phyloP scores from a whole-genome alignment of 1,140 invertebrate genomes.

The Lethocerus indicus region DNA sequence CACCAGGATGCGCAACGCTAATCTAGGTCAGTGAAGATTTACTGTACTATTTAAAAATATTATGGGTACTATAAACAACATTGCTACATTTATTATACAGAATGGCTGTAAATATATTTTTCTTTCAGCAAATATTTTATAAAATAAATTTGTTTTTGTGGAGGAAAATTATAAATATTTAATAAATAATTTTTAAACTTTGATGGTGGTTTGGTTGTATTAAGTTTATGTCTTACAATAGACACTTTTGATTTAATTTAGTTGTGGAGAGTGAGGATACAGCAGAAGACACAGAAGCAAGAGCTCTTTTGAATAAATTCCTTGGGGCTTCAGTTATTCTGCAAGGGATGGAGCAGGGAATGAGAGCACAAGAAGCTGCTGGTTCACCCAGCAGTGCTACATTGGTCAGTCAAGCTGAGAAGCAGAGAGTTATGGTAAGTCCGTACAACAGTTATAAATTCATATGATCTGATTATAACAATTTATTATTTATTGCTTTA shows the following conservation, averaged over 20 bases:
- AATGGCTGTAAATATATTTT: too few species aligned
- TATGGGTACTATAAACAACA: too few species aligned
- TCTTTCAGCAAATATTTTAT: too few species aligned
- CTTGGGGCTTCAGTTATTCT: constrained; percentile 57
- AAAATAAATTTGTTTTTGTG: not conserved
- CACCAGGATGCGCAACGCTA: constrained; percentile 51
- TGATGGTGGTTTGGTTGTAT: too few species aligned
- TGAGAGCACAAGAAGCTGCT: constrained; percentile 7
- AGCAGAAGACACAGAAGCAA: constrained; percentile 45
- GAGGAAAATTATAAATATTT: too few species aligned
- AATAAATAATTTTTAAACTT: too few species aligned
- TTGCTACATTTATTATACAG: too few species aligned
- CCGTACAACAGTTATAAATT: too few species aligned
- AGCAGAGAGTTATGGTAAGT: constrained; percentile 20
- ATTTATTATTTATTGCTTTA: too few species aligned
- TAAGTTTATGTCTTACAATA: too few species aligned
- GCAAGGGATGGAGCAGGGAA: constrained; percentile 40
- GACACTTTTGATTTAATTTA: too few species aligned
- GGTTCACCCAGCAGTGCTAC: constrained; percentile 16
- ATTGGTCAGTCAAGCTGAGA: constrained; percentile 21
- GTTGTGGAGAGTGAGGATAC: constrained; percentile 36
- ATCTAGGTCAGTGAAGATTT: constrained; percentile 32
- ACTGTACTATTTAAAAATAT: not conserved
- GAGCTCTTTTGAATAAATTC: constrained; percentile 58
- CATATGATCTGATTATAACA: too few species aligned